Conservation (phyloP, 2,113 vertebrate genomes). For the Pollimyrus isidori region DNA sequence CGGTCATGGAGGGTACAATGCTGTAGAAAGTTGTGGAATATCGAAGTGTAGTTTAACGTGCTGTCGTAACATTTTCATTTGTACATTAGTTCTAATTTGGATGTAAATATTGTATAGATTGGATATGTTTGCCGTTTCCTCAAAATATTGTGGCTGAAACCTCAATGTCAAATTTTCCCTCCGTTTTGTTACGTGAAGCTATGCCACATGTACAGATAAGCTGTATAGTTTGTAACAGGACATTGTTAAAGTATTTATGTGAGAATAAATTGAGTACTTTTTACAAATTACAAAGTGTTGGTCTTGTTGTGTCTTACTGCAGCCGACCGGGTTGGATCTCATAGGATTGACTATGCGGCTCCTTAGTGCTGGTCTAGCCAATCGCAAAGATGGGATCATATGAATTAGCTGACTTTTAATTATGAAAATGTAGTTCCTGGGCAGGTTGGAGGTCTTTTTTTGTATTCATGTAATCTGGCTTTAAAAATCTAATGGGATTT, state of each 20-base stretch:
- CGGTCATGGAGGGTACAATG: not conserved
- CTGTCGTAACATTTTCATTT: not conserved
- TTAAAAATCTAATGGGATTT: not conserved
- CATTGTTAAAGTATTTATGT: constrained; percentile 25
- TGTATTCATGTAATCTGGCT: not conserved
- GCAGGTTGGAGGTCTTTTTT: not conserved
- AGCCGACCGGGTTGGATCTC: not conserved
- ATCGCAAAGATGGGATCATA: not conserved
- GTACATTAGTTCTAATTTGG: constrained; percentile 14
- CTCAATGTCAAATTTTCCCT: not conserved
- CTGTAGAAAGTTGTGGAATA: not conserved
- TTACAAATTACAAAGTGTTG: not conserved
- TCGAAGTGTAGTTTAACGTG: not conserved
- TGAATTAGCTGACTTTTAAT: not conserved
- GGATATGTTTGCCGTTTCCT: constrained; percentile 7
- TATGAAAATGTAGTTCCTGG: not conserved
- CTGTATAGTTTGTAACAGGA: constrained; percentile 24
- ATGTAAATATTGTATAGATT: constrained; percentile 25
- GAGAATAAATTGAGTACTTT: constrained; percentile 23
- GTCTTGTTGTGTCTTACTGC: no score
- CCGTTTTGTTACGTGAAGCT: constrained; percentile 6
- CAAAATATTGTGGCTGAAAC: not conserved
- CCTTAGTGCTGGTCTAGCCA: not conserved
- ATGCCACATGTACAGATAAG: constrained; percentile 18
- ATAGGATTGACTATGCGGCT: not conserved